Percentiles rank a stretch among this genome's conserved stretches.
phyloP scores from a whole-genome alignment of 2,113 vertebrate genomes.

The Oostethus manadensis region DNA sequence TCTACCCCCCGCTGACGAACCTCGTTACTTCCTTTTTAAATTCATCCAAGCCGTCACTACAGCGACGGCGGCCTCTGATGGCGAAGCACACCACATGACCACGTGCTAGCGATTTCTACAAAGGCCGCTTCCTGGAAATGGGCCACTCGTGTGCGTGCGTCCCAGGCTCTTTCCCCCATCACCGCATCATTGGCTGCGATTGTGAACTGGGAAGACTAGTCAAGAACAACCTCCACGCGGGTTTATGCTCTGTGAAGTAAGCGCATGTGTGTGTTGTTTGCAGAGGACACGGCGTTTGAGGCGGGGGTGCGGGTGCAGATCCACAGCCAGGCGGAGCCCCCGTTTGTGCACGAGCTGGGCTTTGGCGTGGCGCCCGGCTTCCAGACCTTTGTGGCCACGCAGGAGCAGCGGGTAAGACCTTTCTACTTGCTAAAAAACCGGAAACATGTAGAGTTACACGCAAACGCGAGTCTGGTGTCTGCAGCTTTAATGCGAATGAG shows the following conservation, averaged over 20 bases:
- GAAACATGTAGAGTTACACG: no score
- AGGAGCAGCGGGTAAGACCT: slow-evolving; percentile 95
- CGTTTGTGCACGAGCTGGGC: slow-evolving; percentile 94
- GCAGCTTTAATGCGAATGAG: no score
- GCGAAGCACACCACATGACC: slow-evolving; percentile 8
- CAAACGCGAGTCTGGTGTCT: no score
- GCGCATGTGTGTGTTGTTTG: background rate
- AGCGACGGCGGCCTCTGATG: no score
- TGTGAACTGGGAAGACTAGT: no score
- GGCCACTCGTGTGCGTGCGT: slow-evolving; percentile 3
- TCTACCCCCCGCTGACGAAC: no score
- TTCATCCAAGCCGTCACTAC: no score
- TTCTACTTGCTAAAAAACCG: background rate
- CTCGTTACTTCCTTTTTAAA: no score
- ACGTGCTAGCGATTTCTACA: slow-evolving; percentile 41
- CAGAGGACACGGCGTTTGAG: slow-evolving; percentile 96
- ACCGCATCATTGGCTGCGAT: background rate
- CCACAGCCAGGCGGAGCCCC: slow-evolving; percentile 95
- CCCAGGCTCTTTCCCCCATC: slow-evolving; percentile 24
- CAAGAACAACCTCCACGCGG: no score
- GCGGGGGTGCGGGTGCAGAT: slow-evolving; percentile 97
- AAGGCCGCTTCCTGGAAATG: slow-evolving; percentile 19
- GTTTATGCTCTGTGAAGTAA: no score
- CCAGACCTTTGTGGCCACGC: slow-evolving; percentile 97
- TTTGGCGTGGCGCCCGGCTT: slow-evolving; percentile 97